Conservation (phyloP, 2,888 invertebrate species). For the Eilema caniola region DNA sequence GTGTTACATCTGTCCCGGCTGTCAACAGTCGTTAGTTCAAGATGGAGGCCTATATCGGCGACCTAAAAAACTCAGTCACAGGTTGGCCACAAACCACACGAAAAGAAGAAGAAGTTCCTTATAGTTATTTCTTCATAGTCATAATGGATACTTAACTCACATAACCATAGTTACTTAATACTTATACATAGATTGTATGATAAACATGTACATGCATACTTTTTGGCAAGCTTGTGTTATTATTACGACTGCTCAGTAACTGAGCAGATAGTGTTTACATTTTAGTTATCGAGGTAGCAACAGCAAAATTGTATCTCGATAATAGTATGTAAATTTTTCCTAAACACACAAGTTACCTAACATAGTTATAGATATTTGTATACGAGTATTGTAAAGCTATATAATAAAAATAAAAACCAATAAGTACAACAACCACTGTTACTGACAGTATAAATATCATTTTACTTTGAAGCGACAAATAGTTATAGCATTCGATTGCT, state of each 20-base stretch:
- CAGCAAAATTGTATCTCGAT: conserved; percentile 61
- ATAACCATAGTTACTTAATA: too few relatives aligned
- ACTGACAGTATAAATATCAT: background rate
- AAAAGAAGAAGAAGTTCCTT: too few relatives aligned
- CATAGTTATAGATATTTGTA: conserved; percentile 37
- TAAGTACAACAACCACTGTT: background rate
- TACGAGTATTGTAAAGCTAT: background rate
- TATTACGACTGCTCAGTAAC: background rate
- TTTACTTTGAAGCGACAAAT: background rate
- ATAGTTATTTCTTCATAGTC: too few relatives aligned
- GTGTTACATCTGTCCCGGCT: too few relatives aligned
- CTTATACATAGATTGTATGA: too few relatives aligned
- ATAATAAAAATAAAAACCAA: background rate
- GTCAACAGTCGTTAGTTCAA: too few relatives aligned
- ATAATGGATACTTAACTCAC: too few relatives aligned
- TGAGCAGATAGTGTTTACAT: conserved; percentile 1
- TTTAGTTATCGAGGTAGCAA: conserved; percentile 49
- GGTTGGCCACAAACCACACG: too few relatives aligned
- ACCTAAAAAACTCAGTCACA: too few relatives aligned
- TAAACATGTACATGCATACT: background rate
- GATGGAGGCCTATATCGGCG: too few relatives aligned
- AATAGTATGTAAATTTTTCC: conserved; percentile 60
- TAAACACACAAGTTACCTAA: conserved; percentile 60
- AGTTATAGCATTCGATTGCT: too few relatives aligned
- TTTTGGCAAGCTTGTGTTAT: background rate